Percentiles rank a stretch among this genome's conserved stretches.
phyloP scores from a whole-genome alignment of 2,113 vertebrate genomes.

The Saguinus midas region DNA sequence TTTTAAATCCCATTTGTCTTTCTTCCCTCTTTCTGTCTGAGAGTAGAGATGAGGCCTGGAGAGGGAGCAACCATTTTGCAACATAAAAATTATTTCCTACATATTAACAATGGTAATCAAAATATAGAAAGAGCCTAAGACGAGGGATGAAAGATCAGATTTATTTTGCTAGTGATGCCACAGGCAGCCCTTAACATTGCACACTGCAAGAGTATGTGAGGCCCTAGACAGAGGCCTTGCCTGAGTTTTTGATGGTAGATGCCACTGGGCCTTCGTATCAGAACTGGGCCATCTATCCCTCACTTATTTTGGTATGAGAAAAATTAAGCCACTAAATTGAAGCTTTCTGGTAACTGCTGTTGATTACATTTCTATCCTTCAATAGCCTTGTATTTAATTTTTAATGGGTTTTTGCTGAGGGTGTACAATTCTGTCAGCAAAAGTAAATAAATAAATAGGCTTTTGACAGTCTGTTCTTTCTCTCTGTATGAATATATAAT shows the following conservation, averaged over 20 bases:
- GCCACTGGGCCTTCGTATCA: background rate
- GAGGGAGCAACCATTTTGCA: background rate
- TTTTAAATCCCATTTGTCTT: background rate
- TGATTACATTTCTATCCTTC: background rate
- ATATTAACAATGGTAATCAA: background rate
- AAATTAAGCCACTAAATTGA: background rate
- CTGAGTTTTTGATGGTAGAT: background rate
- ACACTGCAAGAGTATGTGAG: no score
- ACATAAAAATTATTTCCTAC: background rate
- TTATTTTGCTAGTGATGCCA: background rate
- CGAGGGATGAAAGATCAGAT: accelerated
- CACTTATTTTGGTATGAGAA: background rate
- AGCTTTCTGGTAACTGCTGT: background rate
- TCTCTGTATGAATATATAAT: background rate
- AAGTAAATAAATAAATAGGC: background rate
- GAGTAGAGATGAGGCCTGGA: background rate
- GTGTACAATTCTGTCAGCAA: background rate
- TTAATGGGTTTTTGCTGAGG: background rate
- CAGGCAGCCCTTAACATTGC: background rate
- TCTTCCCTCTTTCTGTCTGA: background rate
- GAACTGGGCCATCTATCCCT: background rate
- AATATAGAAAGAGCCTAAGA: background rate
- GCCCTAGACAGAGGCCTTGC: background rate
- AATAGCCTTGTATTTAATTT: background rate
- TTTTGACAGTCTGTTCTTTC: background rate